Conservation (phyloP, 2,888 invertebrate species). For the Cistogaster globosa region DNA sequence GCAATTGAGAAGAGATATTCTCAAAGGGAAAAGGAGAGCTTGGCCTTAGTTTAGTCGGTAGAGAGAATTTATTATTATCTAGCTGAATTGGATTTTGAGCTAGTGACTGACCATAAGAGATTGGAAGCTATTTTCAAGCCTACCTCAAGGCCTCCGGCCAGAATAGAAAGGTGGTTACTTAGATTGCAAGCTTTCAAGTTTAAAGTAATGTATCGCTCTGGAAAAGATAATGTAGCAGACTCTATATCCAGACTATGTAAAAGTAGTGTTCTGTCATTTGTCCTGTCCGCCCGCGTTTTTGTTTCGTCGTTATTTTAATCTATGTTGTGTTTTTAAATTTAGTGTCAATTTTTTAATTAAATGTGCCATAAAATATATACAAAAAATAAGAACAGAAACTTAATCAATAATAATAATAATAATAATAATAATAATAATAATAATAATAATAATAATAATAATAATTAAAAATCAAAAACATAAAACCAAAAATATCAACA, state of each 20-base stretch:
- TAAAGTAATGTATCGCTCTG: slow-evolving; percentile 50
- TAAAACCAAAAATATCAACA: too few species aligned
- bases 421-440: too few species aligned
- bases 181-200: slow-evolving; percentile 60
- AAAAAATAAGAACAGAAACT: too few species aligned
- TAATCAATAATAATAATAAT: too few species aligned
- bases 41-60: slow-evolving; percentile 67
- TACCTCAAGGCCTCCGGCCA: slow-evolving; percentile 43
- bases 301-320: too few species aligned
- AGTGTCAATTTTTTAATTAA: too few species aligned
- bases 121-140: slow-evolving; percentile 51
- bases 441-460: too few species aligned
- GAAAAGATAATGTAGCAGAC: slow-evolving; percentile 60
- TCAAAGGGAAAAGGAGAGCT: slow-evolving; percentile 69
- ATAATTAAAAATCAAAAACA: too few species aligned
- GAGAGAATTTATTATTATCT: slow-evolving; percentile 69
- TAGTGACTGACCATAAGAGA: slow-evolving; percentile 43
- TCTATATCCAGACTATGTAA: slow-evolving; percentile 61
- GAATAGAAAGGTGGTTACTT: slow-evolving; percentile 39
- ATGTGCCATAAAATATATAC: too few species aligned
- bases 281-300: too few species aligned
- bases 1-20: slow-evolving; percentile 64
- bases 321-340: too few species aligned
- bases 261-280: too few species aligned
- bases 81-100: slow-evolving; percentile 54